Evolutionary conservation across 92 coral and sea anemone genomes (phyloP).

Genomic region (Phenganax subtilis): DNA sequence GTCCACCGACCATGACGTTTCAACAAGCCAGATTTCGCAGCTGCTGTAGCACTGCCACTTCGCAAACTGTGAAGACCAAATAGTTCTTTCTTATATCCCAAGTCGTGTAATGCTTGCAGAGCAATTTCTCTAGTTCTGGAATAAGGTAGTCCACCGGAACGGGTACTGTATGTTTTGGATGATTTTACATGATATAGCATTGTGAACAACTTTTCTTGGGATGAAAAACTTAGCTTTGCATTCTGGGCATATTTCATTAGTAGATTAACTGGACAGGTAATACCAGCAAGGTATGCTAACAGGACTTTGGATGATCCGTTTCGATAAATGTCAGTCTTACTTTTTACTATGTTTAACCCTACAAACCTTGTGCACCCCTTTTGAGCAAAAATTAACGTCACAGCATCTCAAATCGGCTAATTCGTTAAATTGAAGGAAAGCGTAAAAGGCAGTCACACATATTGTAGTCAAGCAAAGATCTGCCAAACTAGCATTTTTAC

Average conservation of each 20-base stretch:
- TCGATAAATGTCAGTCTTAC: neutral
- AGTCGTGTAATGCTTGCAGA: no score
- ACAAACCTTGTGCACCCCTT: neutral
- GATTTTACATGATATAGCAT: no score
- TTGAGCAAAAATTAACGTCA: slow-evolving; percentile 36
- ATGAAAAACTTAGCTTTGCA: neutral
- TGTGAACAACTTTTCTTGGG: no score
- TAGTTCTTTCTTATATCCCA: no score
- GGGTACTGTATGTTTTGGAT: no score
- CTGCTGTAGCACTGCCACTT: no score
- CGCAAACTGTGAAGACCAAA: no score
- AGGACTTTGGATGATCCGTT: neutral
- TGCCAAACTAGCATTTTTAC: slow-evolving; percentile 26
- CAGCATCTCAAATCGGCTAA: slow-evolving; percentile 42
- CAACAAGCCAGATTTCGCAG: no score
- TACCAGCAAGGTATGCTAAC: neutral
- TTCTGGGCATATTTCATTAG: neutral
- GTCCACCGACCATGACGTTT: no score
- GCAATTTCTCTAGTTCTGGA: no score
- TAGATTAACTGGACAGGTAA: neutral
- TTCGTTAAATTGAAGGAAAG: slow-evolving; percentile 48
- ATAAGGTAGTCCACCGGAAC: no score
- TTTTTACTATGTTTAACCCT: neutral
- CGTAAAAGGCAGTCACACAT: slow-evolving; percentile 48
- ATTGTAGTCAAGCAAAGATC: slow-evolving; percentile 44